Percentiles rank a stretch among this genome's conserved stretches.
Conservation (phyloP, 2,797 vertebrate genomes). For the Phaenicophaeus curvirostris region DNA sequence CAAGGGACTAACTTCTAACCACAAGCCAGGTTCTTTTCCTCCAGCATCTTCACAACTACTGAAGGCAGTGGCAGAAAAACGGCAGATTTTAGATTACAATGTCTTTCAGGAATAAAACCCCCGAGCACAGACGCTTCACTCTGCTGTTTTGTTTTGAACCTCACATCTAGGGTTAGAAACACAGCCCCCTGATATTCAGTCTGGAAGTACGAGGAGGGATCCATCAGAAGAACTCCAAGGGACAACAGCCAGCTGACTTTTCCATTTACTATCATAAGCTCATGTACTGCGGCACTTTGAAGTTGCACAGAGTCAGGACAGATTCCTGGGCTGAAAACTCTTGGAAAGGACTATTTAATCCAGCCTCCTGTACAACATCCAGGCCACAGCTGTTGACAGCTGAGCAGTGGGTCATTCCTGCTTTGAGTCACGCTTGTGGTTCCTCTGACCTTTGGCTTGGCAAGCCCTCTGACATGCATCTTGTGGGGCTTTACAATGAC, state of each 20-base stretch:
- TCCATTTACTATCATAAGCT: not conserved
- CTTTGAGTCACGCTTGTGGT: not conserved
- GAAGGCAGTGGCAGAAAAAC: not conserved
- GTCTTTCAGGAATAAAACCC: not conserved
- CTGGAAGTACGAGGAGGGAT: not conserved
- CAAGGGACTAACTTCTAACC: not conserved
- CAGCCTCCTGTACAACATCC: not conserved
- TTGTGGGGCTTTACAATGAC: not conserved
- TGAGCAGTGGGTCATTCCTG: not conserved
- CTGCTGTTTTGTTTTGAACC: not conserved
- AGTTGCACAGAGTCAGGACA: not conserved
- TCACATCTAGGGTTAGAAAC: not conserved
- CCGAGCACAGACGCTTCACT: not conserved
- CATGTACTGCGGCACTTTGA: not conserved
- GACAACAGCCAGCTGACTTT: not conserved
- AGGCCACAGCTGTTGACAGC: not conserved
- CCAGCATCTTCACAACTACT: accelerated
- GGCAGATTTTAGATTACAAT: not conserved
- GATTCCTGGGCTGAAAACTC: not conserved
- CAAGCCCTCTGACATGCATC: not conserved
- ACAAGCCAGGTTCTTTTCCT: not conserved
- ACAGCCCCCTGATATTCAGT: not conserved
- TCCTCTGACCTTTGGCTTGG: not conserved
- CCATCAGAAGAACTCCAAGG: not conserved
- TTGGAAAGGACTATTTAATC: not conserved